Evolutionary conservation across 2,888 invertebrate species (phyloP).

Genomic region (Hyposoter dolosus): DNA sequence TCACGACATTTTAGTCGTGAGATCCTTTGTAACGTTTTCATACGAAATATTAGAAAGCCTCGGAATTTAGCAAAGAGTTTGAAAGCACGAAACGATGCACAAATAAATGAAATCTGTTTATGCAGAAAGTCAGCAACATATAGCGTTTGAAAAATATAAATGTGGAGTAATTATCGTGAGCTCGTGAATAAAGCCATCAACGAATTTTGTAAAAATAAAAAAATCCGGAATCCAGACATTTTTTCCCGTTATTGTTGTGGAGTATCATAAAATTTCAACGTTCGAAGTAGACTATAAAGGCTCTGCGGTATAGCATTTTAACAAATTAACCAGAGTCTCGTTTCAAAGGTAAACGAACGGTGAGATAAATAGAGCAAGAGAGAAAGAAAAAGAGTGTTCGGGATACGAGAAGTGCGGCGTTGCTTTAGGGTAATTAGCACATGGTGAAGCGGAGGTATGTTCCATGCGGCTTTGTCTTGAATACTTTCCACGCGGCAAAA

Average conservation of each 20-base stretch:
- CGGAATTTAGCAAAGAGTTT: neutral
- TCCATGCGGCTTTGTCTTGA: neutral
- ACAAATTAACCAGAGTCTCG: constrained; percentile 39
- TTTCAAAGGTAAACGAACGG: constrained; percentile 4
- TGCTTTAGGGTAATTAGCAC: constrained; percentile 15
- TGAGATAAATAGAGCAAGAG: constrained; percentile 13
- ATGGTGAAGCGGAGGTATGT: neutral
- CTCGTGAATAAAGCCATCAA: constrained; percentile 1
- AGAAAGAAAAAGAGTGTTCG: neutral
- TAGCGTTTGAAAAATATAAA: neutral
- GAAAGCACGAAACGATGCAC: neutral
- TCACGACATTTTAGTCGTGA: neutral
- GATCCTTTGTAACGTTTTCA: neutral
- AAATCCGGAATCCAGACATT: neutral
- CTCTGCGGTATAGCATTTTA: constrained; percentile 18
- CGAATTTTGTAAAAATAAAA: neutral
- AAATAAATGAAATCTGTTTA: neutral
- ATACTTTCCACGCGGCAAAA: neutral
- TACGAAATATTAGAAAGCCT: neutral
- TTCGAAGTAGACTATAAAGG: neutral
- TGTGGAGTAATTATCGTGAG: constrained; percentile 5
- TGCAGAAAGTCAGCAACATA: neutral
- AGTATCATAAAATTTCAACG: constrained; percentile 6
- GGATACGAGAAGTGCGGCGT: neutral
- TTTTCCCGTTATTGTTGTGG: neutral